Percentiles rank a stretch among this genome's conserved stretches.
Evolutionary conservation across 1,140 invertebrate species (phyloP).

Genomic region (Lycorma delicatula): DNA sequence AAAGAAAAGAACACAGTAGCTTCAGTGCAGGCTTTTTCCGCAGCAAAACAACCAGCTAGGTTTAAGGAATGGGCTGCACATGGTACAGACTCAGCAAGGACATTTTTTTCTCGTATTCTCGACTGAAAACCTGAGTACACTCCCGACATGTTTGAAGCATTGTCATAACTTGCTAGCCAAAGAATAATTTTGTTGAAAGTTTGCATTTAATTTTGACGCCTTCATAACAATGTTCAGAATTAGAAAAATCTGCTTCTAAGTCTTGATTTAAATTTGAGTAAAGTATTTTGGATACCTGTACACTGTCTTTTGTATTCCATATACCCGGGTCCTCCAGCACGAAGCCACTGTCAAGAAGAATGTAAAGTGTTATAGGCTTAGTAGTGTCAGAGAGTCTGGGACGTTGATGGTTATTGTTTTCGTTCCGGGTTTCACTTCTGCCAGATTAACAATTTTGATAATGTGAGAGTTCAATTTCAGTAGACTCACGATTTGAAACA

Average conservation of each 20-base stretch:
- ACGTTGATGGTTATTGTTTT: not conserved
- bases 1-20: constrained; percentile 25
- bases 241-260: not conserved
- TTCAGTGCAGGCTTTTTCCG: constrained; percentile 22
- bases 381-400: not conserved
- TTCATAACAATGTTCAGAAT: not conserved
- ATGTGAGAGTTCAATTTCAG: not conserved
- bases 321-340: not conserved
- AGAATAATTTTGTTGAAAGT: not conserved
- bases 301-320: not conserved
- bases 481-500: not conserved
- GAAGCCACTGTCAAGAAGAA: not conserved
- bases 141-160: constrained; percentile 31
- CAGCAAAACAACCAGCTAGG: constrained; percentile 22
- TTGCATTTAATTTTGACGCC: not conserved
- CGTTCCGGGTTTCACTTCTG: not conserved
- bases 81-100: constrained; percentile 21
- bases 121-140: constrained; percentile 18
- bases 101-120: constrained; percentile 20
- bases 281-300: not conserved
- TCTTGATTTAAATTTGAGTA: not conserved
- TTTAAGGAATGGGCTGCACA: constrained; percentile 27
- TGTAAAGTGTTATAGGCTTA: not conserved
- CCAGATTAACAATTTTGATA: not conserved
- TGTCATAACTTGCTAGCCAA: constrained; percentile 29